phyloP scores from a whole-genome alignment of 1,140 invertebrate genomes.

The Brachionus rotundiformis region DNA sequence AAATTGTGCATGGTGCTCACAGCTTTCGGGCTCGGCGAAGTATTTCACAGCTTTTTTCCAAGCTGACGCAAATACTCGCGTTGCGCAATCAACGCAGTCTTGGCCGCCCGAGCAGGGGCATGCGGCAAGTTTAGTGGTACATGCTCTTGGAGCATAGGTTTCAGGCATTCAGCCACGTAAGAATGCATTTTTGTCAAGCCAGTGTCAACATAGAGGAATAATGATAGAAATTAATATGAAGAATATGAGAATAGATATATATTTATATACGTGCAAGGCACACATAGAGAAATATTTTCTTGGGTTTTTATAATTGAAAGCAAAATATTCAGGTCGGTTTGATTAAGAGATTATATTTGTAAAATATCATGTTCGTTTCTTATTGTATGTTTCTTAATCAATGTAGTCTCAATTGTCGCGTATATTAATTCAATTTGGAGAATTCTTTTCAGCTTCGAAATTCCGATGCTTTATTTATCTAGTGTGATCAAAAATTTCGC shows the following conservation, averaged over 20 bases:
- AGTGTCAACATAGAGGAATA: neutral
- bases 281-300: neutral
- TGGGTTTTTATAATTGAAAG: neutral
- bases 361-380: conserved; percentile 46
- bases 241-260: neutral
- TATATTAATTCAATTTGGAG: neutral
- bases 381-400: neutral
- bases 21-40: too few species aligned
- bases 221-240: neutral
- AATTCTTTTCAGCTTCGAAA: conserved; percentile 38
- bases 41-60: too few species aligned
- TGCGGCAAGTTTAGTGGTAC: too few species aligned
- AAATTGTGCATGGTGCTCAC: too few species aligned
- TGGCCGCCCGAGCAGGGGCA: too few species aligned
- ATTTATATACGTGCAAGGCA: conserved; percentile 1
- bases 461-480: conserved; percentile 9
- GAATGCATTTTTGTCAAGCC: neutral
- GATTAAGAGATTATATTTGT: conserved; percentile 45
- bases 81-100: too few species aligned
- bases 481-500: neutral
- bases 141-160: neutral
- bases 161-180: conserved; percentile 40
- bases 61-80: too few species aligned
- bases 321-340: conserved; percentile 50
- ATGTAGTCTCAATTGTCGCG: neutral